phyloP scores from a whole-genome alignment of 2,888 invertebrate species.

The Cistogaster globosa region DNA sequence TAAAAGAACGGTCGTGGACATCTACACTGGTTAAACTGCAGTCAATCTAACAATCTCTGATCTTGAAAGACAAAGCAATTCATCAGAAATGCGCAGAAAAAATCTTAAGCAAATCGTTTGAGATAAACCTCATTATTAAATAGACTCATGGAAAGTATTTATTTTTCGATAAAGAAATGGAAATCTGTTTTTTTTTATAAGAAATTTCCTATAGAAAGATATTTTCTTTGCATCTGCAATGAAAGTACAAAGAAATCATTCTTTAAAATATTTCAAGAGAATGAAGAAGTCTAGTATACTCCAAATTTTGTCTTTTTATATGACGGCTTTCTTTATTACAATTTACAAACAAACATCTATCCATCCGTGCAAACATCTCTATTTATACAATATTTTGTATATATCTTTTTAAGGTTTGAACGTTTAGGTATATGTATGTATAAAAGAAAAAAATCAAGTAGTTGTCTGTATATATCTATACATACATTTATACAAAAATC shows the following conservation, averaged over 20 bases:
- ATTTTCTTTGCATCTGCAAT: neutral
- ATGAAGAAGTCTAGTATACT: slow-evolving; percentile 38
- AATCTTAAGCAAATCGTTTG: too few species aligned
- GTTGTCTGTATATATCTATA: neutral
- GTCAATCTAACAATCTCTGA: too few species aligned
- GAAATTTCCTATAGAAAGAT: too few species aligned
- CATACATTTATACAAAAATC: too few species aligned
- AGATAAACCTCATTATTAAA: too few species aligned
- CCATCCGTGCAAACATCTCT: slow-evolving; percentile 36
- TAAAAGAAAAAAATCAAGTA: slow-evolving; percentile 35
- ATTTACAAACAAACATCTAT: slow-evolving; percentile 32
- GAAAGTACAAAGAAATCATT: slow-evolving; percentile 40
- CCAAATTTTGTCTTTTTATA: slow-evolving; percentile 40
- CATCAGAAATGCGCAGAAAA: too few species aligned
- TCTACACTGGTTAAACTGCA: too few species aligned
- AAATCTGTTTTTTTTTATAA: too few species aligned
- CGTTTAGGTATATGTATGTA: slow-evolving; percentile 57
- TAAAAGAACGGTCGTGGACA: too few species aligned
- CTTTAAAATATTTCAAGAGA: slow-evolving; percentile 45
- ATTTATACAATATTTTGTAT: slow-evolving; percentile 23
- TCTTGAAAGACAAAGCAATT: too few species aligned
- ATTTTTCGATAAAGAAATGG: too few species aligned
- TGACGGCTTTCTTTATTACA: slow-evolving; percentile 45
- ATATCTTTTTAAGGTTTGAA: slow-evolving; percentile 18
- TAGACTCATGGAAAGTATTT: too few species aligned